Evolutionary conservation across 2,888 invertebrate genomes (phyloP).

Genomic region (Mimas tiliae): DNA sequence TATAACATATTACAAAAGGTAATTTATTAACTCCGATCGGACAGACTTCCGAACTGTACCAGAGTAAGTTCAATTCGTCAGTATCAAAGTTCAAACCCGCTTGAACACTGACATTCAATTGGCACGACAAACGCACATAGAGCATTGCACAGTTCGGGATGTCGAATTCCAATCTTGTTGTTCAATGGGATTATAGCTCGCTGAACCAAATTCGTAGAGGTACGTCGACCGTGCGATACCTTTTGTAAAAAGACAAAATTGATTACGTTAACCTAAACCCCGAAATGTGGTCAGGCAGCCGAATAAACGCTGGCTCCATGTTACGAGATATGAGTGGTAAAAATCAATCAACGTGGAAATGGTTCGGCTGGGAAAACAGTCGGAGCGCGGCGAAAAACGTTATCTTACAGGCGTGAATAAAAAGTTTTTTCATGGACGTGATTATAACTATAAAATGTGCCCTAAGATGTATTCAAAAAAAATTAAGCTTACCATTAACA

Average conservation of each 20-base stretch:
- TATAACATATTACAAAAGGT: not conserved
- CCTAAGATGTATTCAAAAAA: too few species aligned
- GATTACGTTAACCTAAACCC: slow-evolving; percentile 11
- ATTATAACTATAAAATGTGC: too few species aligned
- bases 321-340: slow-evolving; percentile 1
- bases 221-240: not conserved
- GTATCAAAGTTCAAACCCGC: not conserved
- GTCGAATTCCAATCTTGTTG: slow-evolving; percentile 54
- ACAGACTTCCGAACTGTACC: not conserved
- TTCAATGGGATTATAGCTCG: slow-evolving; percentile 45
- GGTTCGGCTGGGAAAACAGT: not conserved
- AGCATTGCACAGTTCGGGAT: slow-evolving; percentile 42
- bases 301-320: not conserved
- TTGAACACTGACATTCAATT: slow-evolving; percentile 45
- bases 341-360: slow-evolving; percentile 19
- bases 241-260: slow-evolving; percentile 23
- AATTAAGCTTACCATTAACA: too few species aligned
- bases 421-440: too few species aligned
- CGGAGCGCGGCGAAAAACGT: not conserved
- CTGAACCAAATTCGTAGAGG: slow-evolving; percentile 8
- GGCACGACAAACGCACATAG: slow-evolving; percentile 51
- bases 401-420: not conserved
- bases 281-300: not conserved
- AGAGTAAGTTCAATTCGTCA: not conserved
- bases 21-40: not conserved